Conservation (phyloP, 2,113 vertebrate genomes). For the Synchiropus splendidus region DNA sequence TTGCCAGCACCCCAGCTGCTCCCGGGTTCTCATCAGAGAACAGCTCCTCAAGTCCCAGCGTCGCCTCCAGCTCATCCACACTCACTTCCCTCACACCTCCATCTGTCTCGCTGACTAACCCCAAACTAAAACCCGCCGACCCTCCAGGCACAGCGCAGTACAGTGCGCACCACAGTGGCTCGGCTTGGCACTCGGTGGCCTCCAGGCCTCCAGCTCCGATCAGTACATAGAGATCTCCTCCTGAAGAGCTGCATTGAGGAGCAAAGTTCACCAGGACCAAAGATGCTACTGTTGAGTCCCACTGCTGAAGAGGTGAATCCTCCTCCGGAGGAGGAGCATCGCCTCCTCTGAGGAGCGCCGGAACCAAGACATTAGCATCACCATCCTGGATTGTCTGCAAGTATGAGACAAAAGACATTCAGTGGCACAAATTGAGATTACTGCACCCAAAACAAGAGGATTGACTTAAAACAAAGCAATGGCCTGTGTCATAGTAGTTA, state of each 20-base stretch:
- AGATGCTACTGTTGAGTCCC: constrained; percentile 52
- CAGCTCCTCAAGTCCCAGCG: constrained; percentile 43
- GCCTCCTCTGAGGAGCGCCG: constrained; percentile 43
- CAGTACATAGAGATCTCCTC: constrained; percentile 58
- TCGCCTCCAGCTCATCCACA: constrained; percentile 54
- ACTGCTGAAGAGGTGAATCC: constrained; percentile 36
- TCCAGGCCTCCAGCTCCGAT: constrained; percentile 35
- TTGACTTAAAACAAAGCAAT: no score
- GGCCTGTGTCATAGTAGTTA: no score
- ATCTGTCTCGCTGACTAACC: constrained; percentile 42
- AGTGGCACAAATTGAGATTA: constrained; percentile 1
- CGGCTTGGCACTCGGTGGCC: constrained; percentile 22
- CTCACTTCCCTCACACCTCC: constrained; percentile 38
- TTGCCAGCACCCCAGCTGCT: constrained; percentile 6
- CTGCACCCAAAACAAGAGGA: neutral
- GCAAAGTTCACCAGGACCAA: constrained; percentile 36
- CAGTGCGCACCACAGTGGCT: constrained; percentile 54
- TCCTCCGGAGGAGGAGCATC: neutral
- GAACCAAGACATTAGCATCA: constrained; percentile 20
- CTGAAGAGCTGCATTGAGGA: constrained; percentile 44
- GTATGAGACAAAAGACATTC: constrained; percentile 14
- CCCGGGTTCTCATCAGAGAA: constrained; percentile 58
- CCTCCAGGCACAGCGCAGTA: constrained; percentile 55
- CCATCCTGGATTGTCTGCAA: constrained; percentile 26
- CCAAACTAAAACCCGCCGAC: constrained; percentile 43